phyloP scores from a whole-genome alignment of 1,140 invertebrate species.

The Pogonus chalceus region DNA sequence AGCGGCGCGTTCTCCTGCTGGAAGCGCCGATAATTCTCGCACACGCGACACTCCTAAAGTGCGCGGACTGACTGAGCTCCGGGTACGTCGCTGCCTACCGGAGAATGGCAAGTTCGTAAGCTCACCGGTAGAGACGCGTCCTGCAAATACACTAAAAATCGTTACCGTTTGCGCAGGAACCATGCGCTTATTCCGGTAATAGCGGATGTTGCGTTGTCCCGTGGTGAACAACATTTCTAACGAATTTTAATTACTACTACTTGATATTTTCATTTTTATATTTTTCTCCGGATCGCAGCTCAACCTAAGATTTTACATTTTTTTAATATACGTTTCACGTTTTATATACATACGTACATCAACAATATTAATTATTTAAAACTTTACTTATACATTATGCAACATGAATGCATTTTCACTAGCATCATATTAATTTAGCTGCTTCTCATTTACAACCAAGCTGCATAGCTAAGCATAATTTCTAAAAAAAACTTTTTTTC shows the following conservation, averaged over 20 bases:
- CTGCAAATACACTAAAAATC: slow-evolving; percentile 20
- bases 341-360: too few species aligned
- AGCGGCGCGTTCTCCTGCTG: too few species aligned
- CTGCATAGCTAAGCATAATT: too few species aligned
- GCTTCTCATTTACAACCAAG: too few species aligned
- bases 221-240: not conserved
- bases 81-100: slow-evolving; percentile 24
- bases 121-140: slow-evolving; percentile 17
- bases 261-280: not conserved
- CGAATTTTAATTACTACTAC: not conserved
- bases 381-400: too few species aligned
- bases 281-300: not conserved
- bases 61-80: slow-evolving; percentile 18
- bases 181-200: slow-evolving; percentile 9
- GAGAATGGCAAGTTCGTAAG: slow-evolving; percentile 20
- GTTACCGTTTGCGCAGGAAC: slow-evolving; percentile 28
- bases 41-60: not conserved
- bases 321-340: not conserved
- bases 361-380: too few species aligned
- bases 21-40: not conserved
- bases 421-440: too few species aligned
- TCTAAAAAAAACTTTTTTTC: too few species aligned
- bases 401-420: too few species aligned
- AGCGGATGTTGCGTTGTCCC: not conserved
- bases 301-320: not conserved